Evolutionary conservation across 1,140 invertebrate genomes (phyloP), one percentile per base, ranked within the genome.

Genomic region (Heliconius melpomene): DNA sequence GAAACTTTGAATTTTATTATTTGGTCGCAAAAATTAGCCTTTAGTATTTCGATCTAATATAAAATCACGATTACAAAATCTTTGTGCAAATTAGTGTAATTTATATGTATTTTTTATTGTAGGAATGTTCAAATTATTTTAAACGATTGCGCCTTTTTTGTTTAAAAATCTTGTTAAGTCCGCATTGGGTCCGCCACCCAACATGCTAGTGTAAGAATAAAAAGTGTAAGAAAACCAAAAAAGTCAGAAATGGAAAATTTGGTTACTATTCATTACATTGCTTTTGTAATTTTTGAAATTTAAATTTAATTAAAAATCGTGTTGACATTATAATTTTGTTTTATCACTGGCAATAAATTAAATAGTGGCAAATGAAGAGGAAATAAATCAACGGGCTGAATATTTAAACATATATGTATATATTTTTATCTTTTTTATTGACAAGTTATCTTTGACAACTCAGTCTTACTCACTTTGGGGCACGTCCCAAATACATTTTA

Each of bases 1-100:
- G 23, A 66, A 66, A 57, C 71, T 36, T 72, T 13, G 32, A n/a
- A 60, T 75, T 57, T 75, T 36, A 75, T 57, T 50, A 75, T 60
- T 75, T 75, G n/a, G 18, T 1, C 1, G 18, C 73, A 54, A 57
- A 75, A 75, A 75, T 75, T 75, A 75, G 74, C 13, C 23, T 66
- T 66, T 66, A 66, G 26, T 66, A 66, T 66, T 66, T 26, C 9
- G 20, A 26, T 66, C 57, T 26, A 60, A 66, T 66, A 66, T 29
- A 66, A 66, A 7, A 16, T 29, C 60, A 29, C 26, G 60, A 66
- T 66, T 66, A 66, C 60, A 66, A 66, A 29, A 66, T 66, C 23
- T 26, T n/a, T 29, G 26, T 66, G 60, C 26, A 29, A 66, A 66
- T 66, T 66, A 66, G 9, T 18, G 26, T 66, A 66, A 66, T 66